Conservation (phyloP, 2,797 vertebrate species). For the Poeciliopsis gracilis region DNA sequence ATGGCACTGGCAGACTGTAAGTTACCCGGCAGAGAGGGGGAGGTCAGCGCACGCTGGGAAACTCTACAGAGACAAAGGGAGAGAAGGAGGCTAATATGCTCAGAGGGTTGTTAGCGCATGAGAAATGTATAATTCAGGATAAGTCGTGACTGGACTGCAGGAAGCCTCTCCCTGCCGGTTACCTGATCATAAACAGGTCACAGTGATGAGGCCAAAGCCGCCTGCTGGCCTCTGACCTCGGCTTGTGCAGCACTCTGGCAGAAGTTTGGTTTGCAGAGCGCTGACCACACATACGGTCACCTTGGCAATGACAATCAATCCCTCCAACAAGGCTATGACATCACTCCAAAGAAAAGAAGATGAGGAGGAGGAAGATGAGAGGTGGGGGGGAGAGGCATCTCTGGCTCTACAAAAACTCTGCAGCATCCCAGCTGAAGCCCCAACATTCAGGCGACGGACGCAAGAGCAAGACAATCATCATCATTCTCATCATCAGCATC, state of each 20-base stretch:
- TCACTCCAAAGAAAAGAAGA: conserved; percentile 63
- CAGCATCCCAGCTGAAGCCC: conserved; percentile 72
- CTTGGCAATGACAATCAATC: conserved; percentile 69
- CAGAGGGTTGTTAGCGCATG: conserved; percentile 25
- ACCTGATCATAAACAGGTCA: not conserved
- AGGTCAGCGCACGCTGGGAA: conserved; percentile 66
- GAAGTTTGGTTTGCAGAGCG: conserved; percentile 18
- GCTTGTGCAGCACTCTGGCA: conserved; percentile 31
- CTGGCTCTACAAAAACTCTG: conserved; percentile 68
- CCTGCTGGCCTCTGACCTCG: conserved; percentile 45
- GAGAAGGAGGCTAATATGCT: conserved; percentile 36
- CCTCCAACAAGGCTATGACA: conserved; percentile 67
- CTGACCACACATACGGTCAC: conserved; percentile 56
- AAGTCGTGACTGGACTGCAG: conserved; percentile 22
- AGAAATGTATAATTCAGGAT: conserved; percentile 43
- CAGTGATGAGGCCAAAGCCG: not conserved
- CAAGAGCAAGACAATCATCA: conserved; percentile 55
- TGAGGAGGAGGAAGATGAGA: conserved; percentile 34
- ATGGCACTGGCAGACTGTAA: conserved; percentile 85
- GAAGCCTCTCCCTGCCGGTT: conserved; percentile 6
- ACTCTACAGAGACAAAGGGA: conserved; percentile 57
- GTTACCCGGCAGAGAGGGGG: conserved; percentile 65
- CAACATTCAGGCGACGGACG: conserved; percentile 56
- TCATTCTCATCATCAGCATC: conserved; percentile 31
- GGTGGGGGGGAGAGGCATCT: conserved; percentile 19